Evolutionary conservation across 2,797 vertebrate genomes (phyloP), one percentile per base, ranked within the genome.

Genomic region (Eulemur coronatus): DNA sequence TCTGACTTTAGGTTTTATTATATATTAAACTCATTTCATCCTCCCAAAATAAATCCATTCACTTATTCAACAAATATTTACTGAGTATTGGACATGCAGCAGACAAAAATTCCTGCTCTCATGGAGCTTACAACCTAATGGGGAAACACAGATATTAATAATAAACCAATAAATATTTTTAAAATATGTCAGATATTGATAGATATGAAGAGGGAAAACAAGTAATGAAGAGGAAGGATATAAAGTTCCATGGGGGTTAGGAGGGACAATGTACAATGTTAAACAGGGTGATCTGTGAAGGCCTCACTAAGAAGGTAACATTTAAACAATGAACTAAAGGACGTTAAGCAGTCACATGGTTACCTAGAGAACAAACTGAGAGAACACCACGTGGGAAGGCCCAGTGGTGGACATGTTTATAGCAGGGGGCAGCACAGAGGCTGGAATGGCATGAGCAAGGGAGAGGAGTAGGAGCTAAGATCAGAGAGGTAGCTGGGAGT

Each of bases 1-100:
- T 93, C 30, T 65, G n/a, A 22, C 55, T 33, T 59, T 87, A 79
- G 26, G 18, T 84, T 95, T 94, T 84, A 73, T 94, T 94, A 59
- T 61, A 67, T 95, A 88, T 67, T 88, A 73, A 94, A 61, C 28
- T 61, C 57, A 75, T 67, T 92, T 94, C 15, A 80, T 92, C 35
- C 35, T 87, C 67, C 89, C 67, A 70, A 84, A 91, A 41, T 92
- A 89, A 91, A 80, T 35, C 12, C 28, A 57, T 96, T 85, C 30
- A 86, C 4, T 80, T 91, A 88, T 22, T 89, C 35, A 69, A 33
- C 43, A 67, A 85, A n/a, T 79, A 38, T 52, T 86, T 78, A 57
- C 14, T 75, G 57, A 89, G 50, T 80, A 38, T 75, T 59, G 4
- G 46, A 85, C 22, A 57, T 63, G 78, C 0, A 85, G 9, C 28